Conservation (phyloP, 2,113 vertebrate species). For the Genyomyrus donnyi region DNA sequence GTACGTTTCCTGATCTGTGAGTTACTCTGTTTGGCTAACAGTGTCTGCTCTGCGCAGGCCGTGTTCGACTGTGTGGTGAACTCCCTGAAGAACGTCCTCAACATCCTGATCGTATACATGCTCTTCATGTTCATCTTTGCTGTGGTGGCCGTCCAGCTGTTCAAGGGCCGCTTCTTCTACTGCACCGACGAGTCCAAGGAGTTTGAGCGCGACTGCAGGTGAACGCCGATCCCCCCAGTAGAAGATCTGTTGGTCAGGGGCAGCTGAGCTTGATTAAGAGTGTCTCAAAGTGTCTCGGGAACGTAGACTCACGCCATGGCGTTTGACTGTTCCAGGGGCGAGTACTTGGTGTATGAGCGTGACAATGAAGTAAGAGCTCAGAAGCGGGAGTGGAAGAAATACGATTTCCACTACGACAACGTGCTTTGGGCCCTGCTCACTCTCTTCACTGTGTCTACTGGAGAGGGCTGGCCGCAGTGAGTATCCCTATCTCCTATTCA, state of each 20-base stretch:
- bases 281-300: not conserved
- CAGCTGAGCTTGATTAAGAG: not conserved
- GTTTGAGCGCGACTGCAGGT: conserved; percentile 77
- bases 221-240: conserved; percentile 10
- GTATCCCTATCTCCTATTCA: conserved; percentile 39
- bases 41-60: conserved; percentile 58
- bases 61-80: conserved; percentile 96
- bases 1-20: not conserved
- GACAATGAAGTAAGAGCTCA: conserved; percentile 89
- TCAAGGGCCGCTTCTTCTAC: conserved; percentile 93
- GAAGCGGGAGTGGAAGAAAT: conserved; percentile 95
- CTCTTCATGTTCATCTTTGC: conserved; percentile 99
- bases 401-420: conserved; percentile 96
- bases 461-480: conserved; percentile 96
- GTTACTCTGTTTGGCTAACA: not conserved
- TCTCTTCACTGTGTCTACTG: conserved; percentile 94
- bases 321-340: conserved; percentile 62
- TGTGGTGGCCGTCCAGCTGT: conserved; percentile 92
- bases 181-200: conserved; percentile 94
- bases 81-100: conserved; percentile 91
- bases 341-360: conserved; percentile 86
- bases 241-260: not conserved
- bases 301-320: too few relatives aligned
- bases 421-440: conserved; percentile 95
- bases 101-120: conserved; percentile 95